Base-by-base conservation (phyloP, 2,888 invertebrate species). In the Deilephila elpenor region DNA sequence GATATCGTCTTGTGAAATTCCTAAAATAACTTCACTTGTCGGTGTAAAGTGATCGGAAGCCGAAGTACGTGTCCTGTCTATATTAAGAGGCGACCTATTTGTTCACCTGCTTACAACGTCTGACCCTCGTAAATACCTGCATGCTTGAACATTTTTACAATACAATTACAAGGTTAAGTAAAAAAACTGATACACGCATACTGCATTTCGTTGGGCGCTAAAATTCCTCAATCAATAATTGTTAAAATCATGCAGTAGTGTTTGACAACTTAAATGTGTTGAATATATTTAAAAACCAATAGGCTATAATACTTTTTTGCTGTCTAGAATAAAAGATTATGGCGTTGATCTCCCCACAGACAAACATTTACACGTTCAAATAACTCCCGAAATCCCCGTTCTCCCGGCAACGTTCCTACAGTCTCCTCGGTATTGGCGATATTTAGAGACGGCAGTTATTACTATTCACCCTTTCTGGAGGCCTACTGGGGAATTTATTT, bases 71-170 rank as follows among this genome's bases (percentile, higher is more conserved):
- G 20, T 37, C 61, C 44, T 67, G 64, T 64, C 64, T 67, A 67
- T 25, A 67, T 67, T 67, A 67, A 44, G 64, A 20, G 64, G 20
- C 64, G 64, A 25, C 64, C 64, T 44, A 67, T 67, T 67, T 67
- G 17, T 67, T 67, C 44, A 67, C 64, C 44, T 67, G 14, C 51
- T 67, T 67, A 67, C 44, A 44, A 4, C 44, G 64, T 67, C 44
- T 44, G 64, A 44, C 44, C 64, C 64, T 67, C 20, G 25, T 67
- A 44, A 67, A 67, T 67, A 67, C 44, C 64, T 67, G 64, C 64
- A 67, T 25, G 64, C 64, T 51, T 51, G 44, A 25, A 5, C 44
- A 67, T 44, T 51, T 67, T 44, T 67, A 67, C 44, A 67, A 44
- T 51, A 44, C 11, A 11, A 44, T 44, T 25, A 64, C 64, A 64